These are phyloP conservation scores for Sthenelais limicola DNA, from an alignment of 2,888 invertebrate genomes.

Conservation along the genomic window DNA sequence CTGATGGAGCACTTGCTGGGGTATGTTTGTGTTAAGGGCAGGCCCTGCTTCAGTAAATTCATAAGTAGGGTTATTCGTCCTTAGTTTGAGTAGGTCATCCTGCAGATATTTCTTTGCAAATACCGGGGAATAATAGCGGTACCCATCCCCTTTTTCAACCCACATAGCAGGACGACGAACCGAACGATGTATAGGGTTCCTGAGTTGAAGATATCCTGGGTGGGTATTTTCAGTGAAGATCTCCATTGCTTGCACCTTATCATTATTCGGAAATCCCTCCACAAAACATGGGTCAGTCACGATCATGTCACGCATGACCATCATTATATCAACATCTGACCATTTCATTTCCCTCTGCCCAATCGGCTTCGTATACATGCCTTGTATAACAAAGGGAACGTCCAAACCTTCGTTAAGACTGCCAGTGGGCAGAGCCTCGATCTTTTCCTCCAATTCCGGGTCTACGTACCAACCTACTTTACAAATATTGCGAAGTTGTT, in stretches of 20 bases:
- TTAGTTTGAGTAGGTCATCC: background rate
- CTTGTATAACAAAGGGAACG: background rate
- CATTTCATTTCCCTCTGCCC: background rate
- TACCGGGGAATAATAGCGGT: background rate
- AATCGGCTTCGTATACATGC: background rate
- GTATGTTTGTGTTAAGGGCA: background rate
- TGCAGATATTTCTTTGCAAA: background rate
- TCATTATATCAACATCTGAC: conserved; percentile 1
- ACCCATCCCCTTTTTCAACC: conserved; percentile 14
- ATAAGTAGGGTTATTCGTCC: background rate
- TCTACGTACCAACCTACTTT: too few relatives aligned
- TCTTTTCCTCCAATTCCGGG: too few relatives aligned
- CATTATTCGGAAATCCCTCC: background rate
- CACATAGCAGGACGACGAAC: too few relatives aligned
- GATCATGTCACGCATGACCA: background rate
- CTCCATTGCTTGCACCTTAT: background rate
- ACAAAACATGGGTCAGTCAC: conserved; percentile 1
- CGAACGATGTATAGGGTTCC: too few relatives aligned
- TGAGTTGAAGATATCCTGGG: conserved; percentile 5
- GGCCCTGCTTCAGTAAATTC: background rate
- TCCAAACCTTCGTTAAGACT: background rate
- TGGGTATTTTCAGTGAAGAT: conserved; percentile 6
- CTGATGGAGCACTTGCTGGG: background rate
- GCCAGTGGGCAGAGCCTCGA: background rate
- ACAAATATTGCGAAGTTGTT: too few relatives aligned